These are phyloP conservation scores for Zootermopsis nevadensis DNA, from an alignment of 2,888 invertebrate genomes.

Conservation along the genomic window DNA sequence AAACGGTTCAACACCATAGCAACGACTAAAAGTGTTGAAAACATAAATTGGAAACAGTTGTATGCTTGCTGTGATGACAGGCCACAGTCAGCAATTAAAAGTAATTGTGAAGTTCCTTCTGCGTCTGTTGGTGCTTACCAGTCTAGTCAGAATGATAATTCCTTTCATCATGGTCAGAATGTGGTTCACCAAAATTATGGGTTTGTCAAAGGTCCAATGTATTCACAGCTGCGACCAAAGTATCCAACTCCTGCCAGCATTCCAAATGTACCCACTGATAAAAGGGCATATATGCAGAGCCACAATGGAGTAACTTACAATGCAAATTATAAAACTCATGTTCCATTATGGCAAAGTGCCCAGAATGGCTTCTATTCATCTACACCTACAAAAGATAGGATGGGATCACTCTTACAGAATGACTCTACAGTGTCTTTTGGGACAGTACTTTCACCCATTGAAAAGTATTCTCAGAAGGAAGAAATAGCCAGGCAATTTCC, in stretches of 20 bases:
- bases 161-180: neutral
- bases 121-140: slow-evolving; percentile 17
- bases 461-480: slow-evolving; percentile 6
- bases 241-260: slow-evolving; percentile 30
- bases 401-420: neutral
- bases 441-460: slow-evolving; percentile 37
- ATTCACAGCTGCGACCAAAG: neutral
- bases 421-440: slow-evolving; percentile 18
- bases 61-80: neutral
- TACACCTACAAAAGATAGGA: slow-evolving; percentile 33
- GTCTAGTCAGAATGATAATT: slow-evolving; percentile 20
- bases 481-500: neutral
- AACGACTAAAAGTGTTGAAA: slow-evolving; percentile 14
- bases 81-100: neutral
- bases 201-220: neutral
- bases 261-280: slow-evolving; percentile 30
- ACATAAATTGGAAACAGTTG: neutral
- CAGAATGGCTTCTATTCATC: slow-evolving; percentile 36
- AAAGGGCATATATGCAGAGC: neutral
- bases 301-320: neutral
- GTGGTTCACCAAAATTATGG: neutral
- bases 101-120: neutral
- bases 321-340: neutral
- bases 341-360: neutral
- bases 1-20: slow-evolving; percentile 40